Evolutionary conservation across 2,113 vertebrate genomes (phyloP), one percentile per base, ranked within the genome.

Genomic region (Noctilio leporinus): DNA sequence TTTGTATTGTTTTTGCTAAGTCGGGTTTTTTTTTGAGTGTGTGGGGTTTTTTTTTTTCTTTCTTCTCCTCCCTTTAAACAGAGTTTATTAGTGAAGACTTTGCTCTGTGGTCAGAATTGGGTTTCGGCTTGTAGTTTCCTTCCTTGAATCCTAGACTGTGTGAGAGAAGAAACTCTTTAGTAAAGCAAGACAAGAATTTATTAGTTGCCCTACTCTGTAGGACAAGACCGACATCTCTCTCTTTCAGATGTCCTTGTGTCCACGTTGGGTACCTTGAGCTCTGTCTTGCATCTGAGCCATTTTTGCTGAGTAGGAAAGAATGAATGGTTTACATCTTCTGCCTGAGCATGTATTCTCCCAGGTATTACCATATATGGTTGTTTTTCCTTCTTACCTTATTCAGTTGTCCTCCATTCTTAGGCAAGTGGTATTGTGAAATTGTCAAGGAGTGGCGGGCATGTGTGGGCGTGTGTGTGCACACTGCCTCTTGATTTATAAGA

Each of bases 61-160:
- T 30, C 26, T 59, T 30, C 59, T n/a, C n/a, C n/a, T n/a, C n/a
- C n/a, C n/a, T 78, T 49, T 35, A 24, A 45, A 51, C 53, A 20
- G 28, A 49, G 43, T 43, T 51, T 43, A 43, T 10, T 92, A 83
- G n/a, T n/a, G n/a, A n/a, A n/a, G 76, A 40, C 33, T 83, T 94
- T 64, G 57, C 47, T 92, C 91, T 40, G 76, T 86, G 72, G 43
- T 73, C 28, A 91, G 47, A 81, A 85, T 65, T 83, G 24, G 81
- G 55, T 57, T 86, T 43, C 51, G 70, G 69, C 51, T 91, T 59
- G 20, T 17, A 38, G n/a, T 53, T 53, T 28, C 45, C 24, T 75
- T 92, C 17, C 14, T 69, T 45, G 38, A 28, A 24, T 80, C 38
- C 70, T 64, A 4, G 47, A 22, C 83, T 65, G 15, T 57, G 33